These are phyloP conservation scores for Scatophagus argus DNA, from an alignment of 2,113 vertebrate species.

Conservation along the genomic window DNA sequence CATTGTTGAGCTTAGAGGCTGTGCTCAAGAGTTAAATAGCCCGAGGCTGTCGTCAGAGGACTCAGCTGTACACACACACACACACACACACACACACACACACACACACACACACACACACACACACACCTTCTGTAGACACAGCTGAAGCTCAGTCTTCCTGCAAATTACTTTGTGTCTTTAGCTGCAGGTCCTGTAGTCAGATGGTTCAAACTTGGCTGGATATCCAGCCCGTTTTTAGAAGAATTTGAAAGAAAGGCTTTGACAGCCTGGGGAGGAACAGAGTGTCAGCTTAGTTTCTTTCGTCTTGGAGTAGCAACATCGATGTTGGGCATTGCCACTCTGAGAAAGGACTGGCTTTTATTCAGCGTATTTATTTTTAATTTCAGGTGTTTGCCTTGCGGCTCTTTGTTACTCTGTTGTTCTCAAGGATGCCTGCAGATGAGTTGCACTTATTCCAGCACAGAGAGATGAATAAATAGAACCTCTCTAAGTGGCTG, in stretches of 20 bases:
- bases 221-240: constrained; percentile 47
- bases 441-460: constrained; percentile 7
- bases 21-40: constrained; percentile 31
- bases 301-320: constrained; percentile 13
- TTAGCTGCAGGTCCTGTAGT: constrained; percentile 55
- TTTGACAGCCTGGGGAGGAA: constrained; percentile 52
- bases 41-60: constrained; percentile 49
- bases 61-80: constrained; percentile 38
- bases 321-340: constrained; percentile 22
- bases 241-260: constrained; percentile 29
- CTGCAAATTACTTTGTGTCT: constrained; percentile 65
- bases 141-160: constrained; percentile 59
- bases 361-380: constrained; percentile 20
- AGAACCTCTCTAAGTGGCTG: constrained; percentile 3
- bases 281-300: constrained; percentile 52
- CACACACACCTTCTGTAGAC: constrained; percentile 50
- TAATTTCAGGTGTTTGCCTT: constrained; percentile 40
- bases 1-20: not conserved
- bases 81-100: too few relatives aligned
- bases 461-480: constrained; percentile 10
- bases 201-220: constrained; percentile 51
- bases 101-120: too few relatives aligned
- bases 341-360: constrained; percentile 32
- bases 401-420: constrained; percentile 31
- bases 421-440: not conserved